These are phyloP conservation scores for Chrysolina americana DNA, from an alignment of 2,888 invertebrate genomes.

Conservation along the genomic window DNA sequence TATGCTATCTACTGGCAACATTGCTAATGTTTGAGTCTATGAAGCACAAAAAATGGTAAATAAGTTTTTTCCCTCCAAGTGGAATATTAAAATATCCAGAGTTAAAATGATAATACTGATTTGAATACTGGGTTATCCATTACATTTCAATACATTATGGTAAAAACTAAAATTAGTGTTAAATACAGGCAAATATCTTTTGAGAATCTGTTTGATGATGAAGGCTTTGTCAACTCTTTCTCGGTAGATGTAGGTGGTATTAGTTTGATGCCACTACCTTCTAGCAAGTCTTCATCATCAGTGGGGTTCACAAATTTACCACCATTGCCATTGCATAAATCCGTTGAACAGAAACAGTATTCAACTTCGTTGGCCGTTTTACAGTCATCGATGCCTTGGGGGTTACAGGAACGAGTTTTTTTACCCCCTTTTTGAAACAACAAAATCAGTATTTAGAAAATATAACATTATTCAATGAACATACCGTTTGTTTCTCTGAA, in stretches of 20 bases:
- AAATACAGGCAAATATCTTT: not conserved
- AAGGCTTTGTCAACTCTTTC: not conserved
- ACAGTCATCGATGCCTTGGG: slow-evolving; percentile 39
- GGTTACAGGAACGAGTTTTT: slow-evolving; percentile 33
- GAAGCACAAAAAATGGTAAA: not conserved
- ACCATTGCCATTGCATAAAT: slow-evolving; percentile 43
- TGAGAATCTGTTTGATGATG: slow-evolving; percentile 1
- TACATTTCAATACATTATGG: not conserved
- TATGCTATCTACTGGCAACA: not conserved
- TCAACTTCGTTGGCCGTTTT: slow-evolving; percentile 45
- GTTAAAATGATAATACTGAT: slow-evolving; percentile 15
- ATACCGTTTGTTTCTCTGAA: slow-evolving; percentile 32
- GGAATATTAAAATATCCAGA: not conserved
- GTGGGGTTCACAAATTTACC: slow-evolving; percentile 34
- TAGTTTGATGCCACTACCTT: slow-evolving; percentile 46
- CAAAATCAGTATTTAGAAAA: not conserved
- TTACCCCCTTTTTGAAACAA: slow-evolving; percentile 33
- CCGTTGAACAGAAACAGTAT: slow-evolving; percentile 47
- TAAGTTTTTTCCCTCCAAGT: not conserved
- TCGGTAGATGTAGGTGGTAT: not conserved
- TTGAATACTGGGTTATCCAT: slow-evolving; percentile 11
- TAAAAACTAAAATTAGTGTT: not conserved
- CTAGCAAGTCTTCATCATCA: slow-evolving; percentile 49
- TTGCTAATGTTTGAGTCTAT: slow-evolving; percentile 8
- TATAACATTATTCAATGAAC: slow-evolving; percentile 5